Evolutionary conservation across 2,113 vertebrate species (phyloP).

Genomic region (Pomatorhinus ruficollis): DNA sequence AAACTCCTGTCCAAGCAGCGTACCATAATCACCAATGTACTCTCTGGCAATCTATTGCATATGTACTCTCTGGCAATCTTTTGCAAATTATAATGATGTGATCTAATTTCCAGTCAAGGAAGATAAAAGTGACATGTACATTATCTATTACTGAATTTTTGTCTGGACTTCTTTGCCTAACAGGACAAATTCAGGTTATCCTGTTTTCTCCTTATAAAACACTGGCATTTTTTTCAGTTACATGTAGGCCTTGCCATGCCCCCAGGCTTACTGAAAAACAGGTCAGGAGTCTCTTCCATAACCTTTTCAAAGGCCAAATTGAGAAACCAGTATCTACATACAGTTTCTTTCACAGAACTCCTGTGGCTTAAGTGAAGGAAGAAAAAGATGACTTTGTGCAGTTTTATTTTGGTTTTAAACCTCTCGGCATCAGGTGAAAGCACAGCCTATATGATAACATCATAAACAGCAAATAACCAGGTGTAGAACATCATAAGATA

Average conservation of each 20-base stretch:
- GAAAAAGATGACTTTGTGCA: not conserved
- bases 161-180: not conserved
- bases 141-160: slow-evolving; percentile 4
- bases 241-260: not conserved
- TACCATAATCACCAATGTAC: not conserved
- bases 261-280: not conserved
- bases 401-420: not conserved
- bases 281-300: not conserved
- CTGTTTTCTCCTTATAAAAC: not conserved
- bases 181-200: not conserved
- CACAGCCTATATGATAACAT: not conserved
- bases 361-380: not conserved
- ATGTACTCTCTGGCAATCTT: not conserved
- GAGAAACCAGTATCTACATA: not conserved
- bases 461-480: not conserved
- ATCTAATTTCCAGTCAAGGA: not conserved
- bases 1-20: not conserved
- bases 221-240: not conserved
- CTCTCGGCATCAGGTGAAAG: not conserved
- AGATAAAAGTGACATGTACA: not conserved
- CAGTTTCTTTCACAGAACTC: not conserved
- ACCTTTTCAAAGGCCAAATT: not conserved
- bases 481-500: not conserved
- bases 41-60: not conserved
- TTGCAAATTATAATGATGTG: not conserved